Conservation (phyloP, 2,113 vertebrate genomes). For the Columba janthina region DNA sequence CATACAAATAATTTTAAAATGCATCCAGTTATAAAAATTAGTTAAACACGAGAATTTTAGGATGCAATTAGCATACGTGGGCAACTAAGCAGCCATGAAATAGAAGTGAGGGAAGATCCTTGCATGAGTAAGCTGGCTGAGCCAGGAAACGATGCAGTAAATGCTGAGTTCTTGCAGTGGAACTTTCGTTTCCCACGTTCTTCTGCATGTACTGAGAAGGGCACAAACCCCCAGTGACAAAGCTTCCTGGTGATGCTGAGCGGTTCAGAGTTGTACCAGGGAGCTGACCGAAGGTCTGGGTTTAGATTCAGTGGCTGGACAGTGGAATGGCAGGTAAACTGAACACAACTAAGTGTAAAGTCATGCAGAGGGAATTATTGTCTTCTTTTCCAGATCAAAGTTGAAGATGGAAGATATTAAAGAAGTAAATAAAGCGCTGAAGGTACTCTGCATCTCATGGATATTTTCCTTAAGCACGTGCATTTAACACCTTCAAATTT, state of each 20-base stretch:
- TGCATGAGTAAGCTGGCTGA: background rate
- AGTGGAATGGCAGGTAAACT: background rate
- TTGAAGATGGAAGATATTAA: conserved; percentile 99
- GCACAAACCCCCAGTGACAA: no score
- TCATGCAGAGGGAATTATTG: background rate
- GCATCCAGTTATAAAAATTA: background rate
- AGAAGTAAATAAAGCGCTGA: conserved; percentile 97
- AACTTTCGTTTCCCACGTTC: background rate
- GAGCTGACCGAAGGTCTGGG: background rate
- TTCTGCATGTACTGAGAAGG: background rate
- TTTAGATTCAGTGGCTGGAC: background rate
- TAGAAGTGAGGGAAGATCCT: background rate
- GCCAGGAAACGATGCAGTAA: background rate
- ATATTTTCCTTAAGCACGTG: background rate
- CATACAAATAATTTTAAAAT: background rate
- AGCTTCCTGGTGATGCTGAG: background rate
- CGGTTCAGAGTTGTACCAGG: background rate
- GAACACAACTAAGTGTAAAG: background rate
- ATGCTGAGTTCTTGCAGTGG: background rate
- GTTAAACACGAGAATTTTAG: background rate
- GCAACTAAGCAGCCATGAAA: background rate
- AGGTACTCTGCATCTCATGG: conserved; percentile 75
- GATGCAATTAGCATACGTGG: background rate
- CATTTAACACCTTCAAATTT: background rate
- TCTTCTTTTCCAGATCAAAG: conserved; percentile 83